Evolutionary conservation across 2,888 invertebrate genomes (phyloP), one percentile per base, ranked within the genome.

Genomic region (Scaptomyza reducta): DNA sequence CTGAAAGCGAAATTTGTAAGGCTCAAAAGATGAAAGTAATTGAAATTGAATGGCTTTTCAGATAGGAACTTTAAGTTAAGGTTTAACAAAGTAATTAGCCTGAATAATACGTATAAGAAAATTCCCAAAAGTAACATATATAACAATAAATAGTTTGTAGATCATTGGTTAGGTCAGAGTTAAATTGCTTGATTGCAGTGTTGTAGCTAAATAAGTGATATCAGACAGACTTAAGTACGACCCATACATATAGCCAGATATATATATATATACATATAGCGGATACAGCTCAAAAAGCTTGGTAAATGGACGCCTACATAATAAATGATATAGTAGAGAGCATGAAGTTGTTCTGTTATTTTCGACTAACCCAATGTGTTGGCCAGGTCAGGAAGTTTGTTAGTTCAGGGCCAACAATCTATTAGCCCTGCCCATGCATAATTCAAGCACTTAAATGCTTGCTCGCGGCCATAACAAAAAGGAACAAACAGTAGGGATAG

Each of bases 401-500:
- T 33, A 22, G 42, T 35, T 50, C 31, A 42, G 40, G 57, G 53
- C 41, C 44, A 35, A 29, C 69, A 64, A 66, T 69, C 69, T 74
- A 77, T 77, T 75, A 73, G 64, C 53, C 38, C 46, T 45, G 40
- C 18, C 47, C 42, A 63, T 74, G 62, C 66, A 78, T 76, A 61
- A 74, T 78, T 74, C 55, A 76, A 45, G 35, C 29, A 47, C 51
- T 74, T 66, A 70, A 70, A 66, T 70, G 66, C 62, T 49, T 25
- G 58, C 60, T 44, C 70, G 59, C 70, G 56, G 45, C 51, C 61
- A 35, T 4, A 31, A 40, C 33, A 33, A 53, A 41, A 41, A 47
- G 33, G 10, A 18, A 47, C n/a, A 53, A 29, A 6, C 44, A 14
- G 16, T 6, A 6, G 16, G 25, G 10, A 11, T 1, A 44, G 41